Percentiles rank a stretch among this genome's conserved stretches.
These are phyloP conservation scores for Xestia xanthographa DNA, from an alignment of 2,888 invertebrate genomes.

Conservation along the genomic window DNA sequence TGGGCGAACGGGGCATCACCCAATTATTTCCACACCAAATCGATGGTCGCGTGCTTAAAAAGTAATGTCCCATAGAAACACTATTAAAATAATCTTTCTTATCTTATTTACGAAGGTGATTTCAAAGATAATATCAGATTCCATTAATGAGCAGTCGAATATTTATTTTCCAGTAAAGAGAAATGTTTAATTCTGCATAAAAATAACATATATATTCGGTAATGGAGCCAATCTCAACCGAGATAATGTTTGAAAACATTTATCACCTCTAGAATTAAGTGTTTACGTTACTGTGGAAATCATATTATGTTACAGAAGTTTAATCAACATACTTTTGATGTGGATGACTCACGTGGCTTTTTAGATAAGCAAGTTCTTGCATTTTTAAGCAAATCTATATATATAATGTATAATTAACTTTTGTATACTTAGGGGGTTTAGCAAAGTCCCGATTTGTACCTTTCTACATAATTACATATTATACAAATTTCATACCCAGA, in stretches of 20 bases:
- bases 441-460: neutral
- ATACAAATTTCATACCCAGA: neutral
- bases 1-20: neutral
- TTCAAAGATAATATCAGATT: conserved; percentile 22
- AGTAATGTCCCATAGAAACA: conserved; percentile 1
- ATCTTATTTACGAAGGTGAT: conserved; percentile 24
- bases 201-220: conserved; percentile 21
- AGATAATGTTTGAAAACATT: conserved; percentile 23
- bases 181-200: conserved; percentile 42
- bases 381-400: neutral
- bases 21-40: neutral
- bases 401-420: neutral
- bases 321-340: neutral
- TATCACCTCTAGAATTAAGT: conserved; percentile 7
- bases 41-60: neutral
- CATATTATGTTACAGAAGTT: conserved; percentile 6
- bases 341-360: neutral
- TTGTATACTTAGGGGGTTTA: neutral
- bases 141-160: conserved; percentile 25
- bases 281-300: conserved; percentile 12
- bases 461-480: too few species aligned
- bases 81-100: neutral
- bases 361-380: neutral
- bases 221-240: conserved; percentile 25
- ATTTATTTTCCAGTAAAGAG: conserved; percentile 10